Evolutionary conservation across 1,140 invertebrate species (phyloP).

Genomic region (Anastrepha obliqua): DNA sequence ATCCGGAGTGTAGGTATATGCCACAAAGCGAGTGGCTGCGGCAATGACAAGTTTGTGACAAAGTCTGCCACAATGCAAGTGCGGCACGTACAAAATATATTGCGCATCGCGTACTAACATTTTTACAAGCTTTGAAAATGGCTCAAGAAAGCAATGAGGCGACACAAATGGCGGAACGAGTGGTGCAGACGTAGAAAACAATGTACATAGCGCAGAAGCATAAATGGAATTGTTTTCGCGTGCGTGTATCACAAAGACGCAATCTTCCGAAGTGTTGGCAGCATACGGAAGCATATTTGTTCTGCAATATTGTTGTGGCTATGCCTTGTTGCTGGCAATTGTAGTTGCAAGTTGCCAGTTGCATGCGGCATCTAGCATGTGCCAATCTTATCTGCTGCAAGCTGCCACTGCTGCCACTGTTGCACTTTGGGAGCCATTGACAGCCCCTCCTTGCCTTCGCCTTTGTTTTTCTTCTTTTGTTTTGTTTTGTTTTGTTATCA

Average conservation of each 20-base stretch:
- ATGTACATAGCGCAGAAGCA: not conserved
- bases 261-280: conserved; percentile 18
- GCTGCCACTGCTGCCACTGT: not conserved
- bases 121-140: conserved; percentile 1
- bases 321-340: not conserved
- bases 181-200: not conserved
- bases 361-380: not conserved
- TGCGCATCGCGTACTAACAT: not conserved
- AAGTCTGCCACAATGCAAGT: not conserved
- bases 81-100: conserved; percentile 2
- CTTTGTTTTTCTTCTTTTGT: not conserved
- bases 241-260: not conserved
- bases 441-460: not conserved
- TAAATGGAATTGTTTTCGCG: not conserved
- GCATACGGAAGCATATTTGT: conserved; percentile 1
- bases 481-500: conserved; percentile 32
- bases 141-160: not conserved
- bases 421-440: not conserved
- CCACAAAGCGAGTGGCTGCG: not conserved
- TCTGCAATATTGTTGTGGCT: conserved; percentile 36
- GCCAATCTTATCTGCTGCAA: not conserved
- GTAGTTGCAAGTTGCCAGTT: not conserved
- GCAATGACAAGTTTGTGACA: not conserved
- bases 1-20: not conserved
- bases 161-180: not conserved